These are phyloP conservation scores for Hypomesus transpacificus DNA, from an alignment of 2,113 vertebrate species.

Conservation along the genomic window DNA sequence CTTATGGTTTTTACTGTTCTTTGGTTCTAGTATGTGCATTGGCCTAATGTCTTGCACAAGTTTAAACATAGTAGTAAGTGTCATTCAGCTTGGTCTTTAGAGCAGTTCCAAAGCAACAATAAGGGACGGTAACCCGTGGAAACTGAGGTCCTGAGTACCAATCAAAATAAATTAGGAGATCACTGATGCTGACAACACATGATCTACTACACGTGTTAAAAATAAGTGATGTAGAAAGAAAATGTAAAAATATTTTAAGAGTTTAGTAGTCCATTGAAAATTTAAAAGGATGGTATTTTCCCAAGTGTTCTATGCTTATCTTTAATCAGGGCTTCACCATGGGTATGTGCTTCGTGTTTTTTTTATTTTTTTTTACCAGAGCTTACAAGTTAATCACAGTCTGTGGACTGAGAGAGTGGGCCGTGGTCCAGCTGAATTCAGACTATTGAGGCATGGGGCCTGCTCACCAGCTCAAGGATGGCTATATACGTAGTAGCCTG, in stretches of 20 bases:
- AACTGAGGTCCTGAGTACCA: conserved; percentile 52
- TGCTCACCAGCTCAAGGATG: conserved; percentile 58
- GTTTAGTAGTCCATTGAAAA: neutral
- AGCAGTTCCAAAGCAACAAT: conserved; percentile 60
- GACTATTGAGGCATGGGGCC: conserved; percentile 33
- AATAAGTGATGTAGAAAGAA: conserved; percentile 27
- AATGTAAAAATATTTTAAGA: too few species aligned
- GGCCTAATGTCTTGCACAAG: conserved; percentile 75
- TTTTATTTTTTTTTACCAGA: conserved; percentile 26
- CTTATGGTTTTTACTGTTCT: conserved; percentile 67
- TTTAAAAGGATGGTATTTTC: neutral
- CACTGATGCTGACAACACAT: conserved; percentile 3
- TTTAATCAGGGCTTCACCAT: conserved; percentile 20
- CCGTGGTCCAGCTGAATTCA: conserved; percentile 34
- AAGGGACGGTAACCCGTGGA: conserved; percentile 69
- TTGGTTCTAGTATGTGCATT: conserved; percentile 68
- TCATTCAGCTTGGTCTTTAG: conserved; percentile 71
- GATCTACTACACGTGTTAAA: conserved; percentile 9
- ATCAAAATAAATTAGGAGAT: conserved; percentile 49
- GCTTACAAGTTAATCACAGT: conserved; percentile 49
- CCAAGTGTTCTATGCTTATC: neutral
- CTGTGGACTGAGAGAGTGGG: conserved; percentile 33
- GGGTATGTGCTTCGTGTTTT: conserved; percentile 29
- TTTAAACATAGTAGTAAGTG: conserved; percentile 74
- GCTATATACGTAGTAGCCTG: conserved; percentile 64